A percentile compares a stretch with the other conserved stretches of the same genome.
These are phyloP conservation scores for Sturnira hondurensis DNA, from an alignment of 2,113 vertebrate species.

Conservation along the genomic window DNA sequence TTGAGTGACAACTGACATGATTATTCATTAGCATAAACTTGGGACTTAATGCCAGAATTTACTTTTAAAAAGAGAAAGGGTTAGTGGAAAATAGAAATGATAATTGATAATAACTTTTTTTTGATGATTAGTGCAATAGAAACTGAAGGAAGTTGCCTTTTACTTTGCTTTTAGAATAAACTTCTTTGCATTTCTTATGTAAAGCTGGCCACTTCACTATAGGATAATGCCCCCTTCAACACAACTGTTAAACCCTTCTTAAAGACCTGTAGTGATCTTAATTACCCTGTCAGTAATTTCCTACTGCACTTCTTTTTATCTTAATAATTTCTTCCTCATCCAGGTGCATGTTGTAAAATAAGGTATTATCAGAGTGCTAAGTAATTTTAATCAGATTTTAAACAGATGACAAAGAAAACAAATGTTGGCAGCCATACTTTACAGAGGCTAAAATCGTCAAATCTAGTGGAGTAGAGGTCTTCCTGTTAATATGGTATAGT, in stretches of 20 bases:
- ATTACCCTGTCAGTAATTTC: neutral
- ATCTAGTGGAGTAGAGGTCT: neutral
- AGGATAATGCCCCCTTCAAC: neutral
- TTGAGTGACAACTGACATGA: slow-evolving; percentile 51
- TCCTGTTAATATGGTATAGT: neutral
- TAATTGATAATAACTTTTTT: neutral
- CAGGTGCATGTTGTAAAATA: neutral
- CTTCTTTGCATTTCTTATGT: neutral
- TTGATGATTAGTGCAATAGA: neutral
- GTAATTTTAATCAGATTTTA: neutral
- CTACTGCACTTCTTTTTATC: neutral
- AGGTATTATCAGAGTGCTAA: neutral
- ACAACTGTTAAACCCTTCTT: neutral
- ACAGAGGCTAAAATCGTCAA: neutral
- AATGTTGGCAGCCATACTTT: neutral
- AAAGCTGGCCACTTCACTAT: neutral
- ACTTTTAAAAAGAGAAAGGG: neutral
- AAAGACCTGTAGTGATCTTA: neutral
- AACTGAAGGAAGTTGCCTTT: neutral
- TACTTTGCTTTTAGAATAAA: neutral
- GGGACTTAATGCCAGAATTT: slow-evolving; percentile 14
- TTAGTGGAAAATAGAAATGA: neutral
- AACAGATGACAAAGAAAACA: neutral
- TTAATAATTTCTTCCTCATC: neutral
- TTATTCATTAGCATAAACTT: slow-evolving; percentile 42